phyloP scores from a whole-genome alignment of 1,140 invertebrate genomes.

The Zaprionus vittiger region DNA sequence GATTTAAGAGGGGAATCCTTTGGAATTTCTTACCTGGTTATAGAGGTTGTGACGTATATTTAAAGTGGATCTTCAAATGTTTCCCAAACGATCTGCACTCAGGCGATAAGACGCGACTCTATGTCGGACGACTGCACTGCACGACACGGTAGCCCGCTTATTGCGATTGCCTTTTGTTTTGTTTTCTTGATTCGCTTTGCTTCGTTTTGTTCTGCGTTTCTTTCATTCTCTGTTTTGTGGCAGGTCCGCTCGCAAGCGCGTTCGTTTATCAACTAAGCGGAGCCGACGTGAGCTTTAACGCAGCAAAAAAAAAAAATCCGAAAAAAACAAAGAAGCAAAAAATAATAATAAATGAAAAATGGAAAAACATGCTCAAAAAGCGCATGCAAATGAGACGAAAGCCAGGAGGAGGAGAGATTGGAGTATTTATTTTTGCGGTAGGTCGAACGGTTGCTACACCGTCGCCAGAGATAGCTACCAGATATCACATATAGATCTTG shows the following conservation, averaged over 20 bases:
- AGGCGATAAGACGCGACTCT: not conserved
- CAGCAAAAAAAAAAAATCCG: slow-evolving; percentile 24
- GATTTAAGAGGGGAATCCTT: not conserved
- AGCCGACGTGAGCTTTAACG: slow-evolving; percentile 47
- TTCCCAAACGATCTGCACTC: not conserved
- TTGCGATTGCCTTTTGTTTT: slow-evolving; percentile 1
- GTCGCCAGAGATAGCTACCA: not conserved
- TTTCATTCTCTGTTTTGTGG: slow-evolving; percentile 24
- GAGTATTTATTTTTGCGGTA: slow-evolving; percentile 12
- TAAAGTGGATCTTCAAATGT: not conserved
- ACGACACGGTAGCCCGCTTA: not conserved
- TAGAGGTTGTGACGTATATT: not conserved
- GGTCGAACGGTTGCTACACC: not conserved
- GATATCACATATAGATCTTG: not conserved
- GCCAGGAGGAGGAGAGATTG: not conserved
- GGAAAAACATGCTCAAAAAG: slow-evolving; percentile 15
- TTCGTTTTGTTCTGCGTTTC: not conserved
- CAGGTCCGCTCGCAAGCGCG: slow-evolving; percentile 53
- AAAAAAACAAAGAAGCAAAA: slow-evolving; percentile 31
- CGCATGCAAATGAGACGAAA: slow-evolving; percentile 18
- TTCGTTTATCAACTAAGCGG: slow-evolving; percentile 65
- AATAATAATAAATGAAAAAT: slow-evolving; percentile 35
- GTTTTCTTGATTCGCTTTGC: not conserved
- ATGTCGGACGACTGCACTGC: not conserved
- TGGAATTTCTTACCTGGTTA: slow-evolving; percentile 1